Conservation (phyloP, 1,140 invertebrate genomes). For the Microplitis mediator region DNA sequence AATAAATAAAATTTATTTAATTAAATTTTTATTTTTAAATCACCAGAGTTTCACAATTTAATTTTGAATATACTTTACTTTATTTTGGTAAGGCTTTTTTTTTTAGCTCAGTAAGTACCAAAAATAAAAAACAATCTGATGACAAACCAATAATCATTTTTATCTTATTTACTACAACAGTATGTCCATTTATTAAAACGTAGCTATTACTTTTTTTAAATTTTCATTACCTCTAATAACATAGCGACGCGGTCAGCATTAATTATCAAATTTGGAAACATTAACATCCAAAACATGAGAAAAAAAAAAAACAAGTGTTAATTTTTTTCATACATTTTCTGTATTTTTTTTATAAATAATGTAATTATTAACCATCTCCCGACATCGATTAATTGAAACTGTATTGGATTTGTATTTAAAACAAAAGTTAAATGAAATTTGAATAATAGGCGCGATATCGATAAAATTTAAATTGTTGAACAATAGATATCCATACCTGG, state of each 20-base stretch:
- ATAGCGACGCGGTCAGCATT: not conserved
- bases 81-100: too few relatives aligned
- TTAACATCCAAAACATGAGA: too few relatives aligned
- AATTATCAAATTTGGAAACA: not conserved
- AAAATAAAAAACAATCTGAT: not conserved
- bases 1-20: not conserved
- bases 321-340: too few relatives aligned
- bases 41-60: too few relatives aligned
- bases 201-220: not conserved
- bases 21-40: too few relatives aligned
- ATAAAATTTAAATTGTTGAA: not conserved
- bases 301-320: too few relatives aligned
- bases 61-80: too few relatives aligned
- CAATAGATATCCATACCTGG: not conserved
- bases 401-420: not conserved
- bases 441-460: conserved; percentile 2
- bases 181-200: conserved; percentile 22
- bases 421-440: not conserved
- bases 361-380: not conserved
- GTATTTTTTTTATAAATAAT: too few relatives aligned
- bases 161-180: conserved; percentile 11
- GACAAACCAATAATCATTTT: not conserved
- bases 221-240: not conserved
- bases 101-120: not conserved
- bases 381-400: not conserved